Percentiles rank a stretch among this genome's conserved stretches.
Conservation (phyloP, 2,888 invertebrate genomes). For the Dryobotodes eremita region DNA sequence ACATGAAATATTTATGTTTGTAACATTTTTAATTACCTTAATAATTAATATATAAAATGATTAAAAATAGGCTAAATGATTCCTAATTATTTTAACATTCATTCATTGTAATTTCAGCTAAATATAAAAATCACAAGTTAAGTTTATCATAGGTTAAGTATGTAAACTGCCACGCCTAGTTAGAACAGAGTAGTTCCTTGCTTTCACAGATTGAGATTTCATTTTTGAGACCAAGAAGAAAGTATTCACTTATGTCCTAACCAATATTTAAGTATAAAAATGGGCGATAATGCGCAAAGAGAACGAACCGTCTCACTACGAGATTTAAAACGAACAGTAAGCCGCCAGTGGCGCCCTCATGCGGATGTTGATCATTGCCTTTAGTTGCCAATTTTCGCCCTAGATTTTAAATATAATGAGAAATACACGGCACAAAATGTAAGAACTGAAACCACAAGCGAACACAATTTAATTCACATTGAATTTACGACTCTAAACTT, state of each 20-base stretch:
- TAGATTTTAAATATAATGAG: slow-evolving; percentile 49
- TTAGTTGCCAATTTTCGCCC: slow-evolving; percentile 56
- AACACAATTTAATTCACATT: slow-evolving; percentile 61
- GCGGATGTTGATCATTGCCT: slow-evolving; percentile 28
- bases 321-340: slow-evolving; percentile 36
- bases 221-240: slow-evolving; percentile 71
- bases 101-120: slow-evolving; percentile 64
- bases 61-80: slow-evolving; percentile 51
- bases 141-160: slow-evolving; percentile 41
- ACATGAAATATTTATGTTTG: slow-evolving; percentile 51
- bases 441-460: slow-evolving; percentile 62
- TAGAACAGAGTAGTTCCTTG: slow-evolving; percentile 70
- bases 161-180: slow-evolving; percentile 47
- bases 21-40: slow-evolving; percentile 48
- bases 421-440: slow-evolving; percentile 66
- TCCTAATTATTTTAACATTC: slow-evolving; percentile 51
- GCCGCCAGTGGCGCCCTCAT: slow-evolving; percentile 50
- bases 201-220: slow-evolving; percentile 63
- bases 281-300: slow-evolving; percentile 57
- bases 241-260: slow-evolving; percentile 63
- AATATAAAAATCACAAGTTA: slow-evolving; percentile 57
- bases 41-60: slow-evolving; percentile 48
- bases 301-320: slow-evolving; percentile 30
- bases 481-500: slow-evolving; percentile 66
- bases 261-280: slow-evolving; percentile 58